phyloP scores from a whole-genome alignment of 2,797 vertebrate genomes.

The Antennarius maculatus region DNA sequence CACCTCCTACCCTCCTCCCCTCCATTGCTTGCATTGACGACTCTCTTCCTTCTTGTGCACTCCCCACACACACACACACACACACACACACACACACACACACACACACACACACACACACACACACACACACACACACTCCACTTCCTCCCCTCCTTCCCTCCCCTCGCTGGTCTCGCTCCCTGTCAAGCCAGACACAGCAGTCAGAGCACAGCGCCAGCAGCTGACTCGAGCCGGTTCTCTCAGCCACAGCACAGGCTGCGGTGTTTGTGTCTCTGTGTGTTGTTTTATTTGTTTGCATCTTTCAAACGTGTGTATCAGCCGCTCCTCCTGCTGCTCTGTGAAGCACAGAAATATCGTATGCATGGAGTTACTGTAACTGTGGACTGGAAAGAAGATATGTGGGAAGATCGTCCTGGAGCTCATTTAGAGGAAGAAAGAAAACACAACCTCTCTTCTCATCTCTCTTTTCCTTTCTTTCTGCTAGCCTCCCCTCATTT shows the following conservation, averaged over 20 bases:
- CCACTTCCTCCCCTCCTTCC: slow-evolving; percentile 7
- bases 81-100: no score
- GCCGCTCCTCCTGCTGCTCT: slow-evolving; percentile 32
- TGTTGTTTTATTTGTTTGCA: slow-evolving; percentile 28
- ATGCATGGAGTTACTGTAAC: slow-evolving; percentile 57
- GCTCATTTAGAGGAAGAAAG: slow-evolving; percentile 63
- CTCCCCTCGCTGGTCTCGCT: slow-evolving; percentile 21
- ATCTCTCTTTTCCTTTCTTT: slow-evolving; percentile 32
- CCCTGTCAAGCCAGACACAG: slow-evolving; percentile 68
- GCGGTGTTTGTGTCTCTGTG: slow-evolving; percentile 38
- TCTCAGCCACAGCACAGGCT: slow-evolving; percentile 67
- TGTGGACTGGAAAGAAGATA: slow-evolving; percentile 41
- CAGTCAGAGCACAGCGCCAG: slow-evolving; percentile 60
- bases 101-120: no score
- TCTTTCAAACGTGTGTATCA: slow-evolving; percentile 42
- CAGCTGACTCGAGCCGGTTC: slow-evolving; percentile 59
- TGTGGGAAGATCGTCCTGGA: slow-evolving; percentile 44
- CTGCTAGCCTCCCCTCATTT: slow-evolving; percentile 30
- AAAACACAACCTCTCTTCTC: slow-evolving; percentile 58
- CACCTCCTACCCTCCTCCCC: slow-evolving; percentile 37
- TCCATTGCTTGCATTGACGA: slow-evolving; percentile 55
- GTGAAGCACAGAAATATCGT: slow-evolving; percentile 24
- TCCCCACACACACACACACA: not conserved
- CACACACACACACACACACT: no score
- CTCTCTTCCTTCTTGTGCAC: slow-evolving; percentile 48